A percentile compares a stretch with the other conserved stretches of the same genome.
phyloP scores from a whole-genome alignment of 2,888 invertebrate genomes.

The Diloba caeruleocephala region DNA sequence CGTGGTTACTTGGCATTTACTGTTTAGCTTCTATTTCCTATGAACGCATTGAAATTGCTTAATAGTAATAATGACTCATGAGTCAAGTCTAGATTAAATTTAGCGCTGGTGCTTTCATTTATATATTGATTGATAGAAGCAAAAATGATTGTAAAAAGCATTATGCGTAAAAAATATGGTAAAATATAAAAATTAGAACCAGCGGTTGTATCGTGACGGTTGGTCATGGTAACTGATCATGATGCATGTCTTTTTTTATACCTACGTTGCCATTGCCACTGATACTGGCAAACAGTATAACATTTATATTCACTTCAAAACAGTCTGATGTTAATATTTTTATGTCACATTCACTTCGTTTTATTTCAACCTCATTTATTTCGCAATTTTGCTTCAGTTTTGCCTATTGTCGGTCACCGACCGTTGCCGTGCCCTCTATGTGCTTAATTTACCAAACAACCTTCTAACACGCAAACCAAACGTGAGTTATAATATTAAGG shows the following conservation, averaged over 20 bases:
- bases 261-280: too few species aligned
- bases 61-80: conserved; percentile 14
- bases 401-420: conserved; percentile 33
- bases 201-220: too few species aligned
- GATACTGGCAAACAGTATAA: too few species aligned
- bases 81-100: conserved; percentile 1
- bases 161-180: too few species aligned
- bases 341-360: conserved; percentile 10
- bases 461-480: conserved; percentile 60
- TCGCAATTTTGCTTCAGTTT: conserved; percentile 30
- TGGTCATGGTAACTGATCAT: too few species aligned
- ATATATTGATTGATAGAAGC: too few species aligned
- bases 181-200: too few species aligned
- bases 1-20: not conserved
- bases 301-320: not conserved
- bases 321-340: not conserved
- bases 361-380: conserved; percentile 13
- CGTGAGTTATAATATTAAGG: conserved; percentile 22
- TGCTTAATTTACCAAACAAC: conserved; percentile 53
- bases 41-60: conserved; percentile 18
- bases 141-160: too few species aligned
- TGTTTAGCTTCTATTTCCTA: conserved; percentile 24
- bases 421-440: conserved; percentile 51
- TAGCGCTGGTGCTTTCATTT: not conserved
- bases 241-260: too few species aligned